Conservation (phyloP, 1,140 invertebrate genomes). For the Megalopta genalis region DNA sequence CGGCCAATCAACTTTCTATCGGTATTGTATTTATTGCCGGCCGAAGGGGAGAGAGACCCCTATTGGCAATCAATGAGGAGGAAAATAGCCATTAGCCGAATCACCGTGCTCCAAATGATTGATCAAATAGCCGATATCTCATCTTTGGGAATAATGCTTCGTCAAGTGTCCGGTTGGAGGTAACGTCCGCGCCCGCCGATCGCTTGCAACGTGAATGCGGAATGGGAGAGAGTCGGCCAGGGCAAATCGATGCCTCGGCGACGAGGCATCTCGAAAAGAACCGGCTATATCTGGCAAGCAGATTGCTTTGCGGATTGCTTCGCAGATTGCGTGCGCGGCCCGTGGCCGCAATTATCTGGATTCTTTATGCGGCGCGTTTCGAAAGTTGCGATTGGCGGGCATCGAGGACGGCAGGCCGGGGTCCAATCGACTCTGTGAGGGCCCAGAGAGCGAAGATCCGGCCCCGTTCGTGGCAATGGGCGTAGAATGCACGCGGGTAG, state of each 20-base stretch:
- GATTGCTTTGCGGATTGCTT: conserved; percentile 1
- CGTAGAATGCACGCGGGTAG: neutral
- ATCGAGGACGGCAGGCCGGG: conserved; percentile 21
- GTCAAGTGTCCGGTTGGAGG: neutral
- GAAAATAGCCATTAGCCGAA: conserved; percentile 6
- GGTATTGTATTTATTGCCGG: neutral
- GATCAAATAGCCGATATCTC: conserved; percentile 8
- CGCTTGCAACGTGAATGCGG: neutral
- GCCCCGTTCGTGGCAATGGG: conserved; percentile 59
- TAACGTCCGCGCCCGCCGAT: neutral
- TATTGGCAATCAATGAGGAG: neutral
- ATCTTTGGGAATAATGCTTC: conserved; percentile 25
- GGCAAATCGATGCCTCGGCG: conserved; percentile 19
- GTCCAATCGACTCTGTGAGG: conserved; percentile 59
- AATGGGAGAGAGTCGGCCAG: neutral
- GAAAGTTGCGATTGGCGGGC: conserved; percentile 55
- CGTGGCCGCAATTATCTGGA: conserved; percentile 45
- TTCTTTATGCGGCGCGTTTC: conserved; percentile 44
- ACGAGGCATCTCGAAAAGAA: conserved; percentile 25
- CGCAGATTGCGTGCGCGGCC: conserved; percentile 35
- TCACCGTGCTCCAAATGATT: neutral
- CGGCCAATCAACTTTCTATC: neutral
- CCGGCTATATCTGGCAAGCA: neutral
- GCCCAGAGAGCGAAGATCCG: conserved; percentile 72
- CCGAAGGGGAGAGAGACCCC: neutral